Percentiles rank a stretch among this genome's conserved stretches.
phyloP scores from a whole-genome alignment of 64 coral and sea anemone species.

The Cladopsammia gracilis region DNA sequence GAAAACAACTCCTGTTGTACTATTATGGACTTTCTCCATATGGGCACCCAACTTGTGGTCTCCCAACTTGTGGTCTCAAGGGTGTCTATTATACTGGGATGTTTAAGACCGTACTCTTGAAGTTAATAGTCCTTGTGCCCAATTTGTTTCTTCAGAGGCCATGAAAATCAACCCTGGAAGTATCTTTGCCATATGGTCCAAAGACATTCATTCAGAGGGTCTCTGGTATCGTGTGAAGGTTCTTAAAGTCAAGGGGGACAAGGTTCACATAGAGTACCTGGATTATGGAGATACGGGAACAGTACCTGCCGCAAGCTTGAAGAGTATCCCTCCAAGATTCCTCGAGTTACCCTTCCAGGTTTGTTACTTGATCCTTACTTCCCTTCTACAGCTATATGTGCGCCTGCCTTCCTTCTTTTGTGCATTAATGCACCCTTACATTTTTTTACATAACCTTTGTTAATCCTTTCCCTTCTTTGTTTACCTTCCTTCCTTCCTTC shows the following conservation, averaged over 20 bases:
- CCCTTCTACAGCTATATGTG: no score
- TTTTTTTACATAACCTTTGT: neutral
- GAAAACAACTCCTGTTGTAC: no score
- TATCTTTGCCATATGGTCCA: constrained; percentile 78
- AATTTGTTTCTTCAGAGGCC: neutral
- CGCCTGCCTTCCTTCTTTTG: no score
- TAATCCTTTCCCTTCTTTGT: neutral
- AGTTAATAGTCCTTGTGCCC: neutral
- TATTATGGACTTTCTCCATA: no score
- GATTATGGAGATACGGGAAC: constrained; percentile 84
- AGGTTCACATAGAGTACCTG: constrained; percentile 82
- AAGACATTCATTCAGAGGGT: constrained; percentile 85
- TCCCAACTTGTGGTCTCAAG: no score
- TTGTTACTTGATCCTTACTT: neutral
- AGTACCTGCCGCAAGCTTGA: constrained; percentile 48
- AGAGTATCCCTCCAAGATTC: constrained; percentile 80
- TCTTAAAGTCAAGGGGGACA: constrained; percentile 50
- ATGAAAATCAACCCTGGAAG: constrained; percentile 29
- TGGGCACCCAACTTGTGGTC: no score
- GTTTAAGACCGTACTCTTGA: no score
- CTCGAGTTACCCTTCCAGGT: constrained; percentile 94
- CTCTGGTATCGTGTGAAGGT: constrained; percentile 95
- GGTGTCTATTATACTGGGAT: no score
- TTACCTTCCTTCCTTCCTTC: neutral
- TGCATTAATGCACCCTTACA: no score